phyloP scores from a whole-genome alignment of 2,888 invertebrate species.

The Drosophila testacea region DNA sequence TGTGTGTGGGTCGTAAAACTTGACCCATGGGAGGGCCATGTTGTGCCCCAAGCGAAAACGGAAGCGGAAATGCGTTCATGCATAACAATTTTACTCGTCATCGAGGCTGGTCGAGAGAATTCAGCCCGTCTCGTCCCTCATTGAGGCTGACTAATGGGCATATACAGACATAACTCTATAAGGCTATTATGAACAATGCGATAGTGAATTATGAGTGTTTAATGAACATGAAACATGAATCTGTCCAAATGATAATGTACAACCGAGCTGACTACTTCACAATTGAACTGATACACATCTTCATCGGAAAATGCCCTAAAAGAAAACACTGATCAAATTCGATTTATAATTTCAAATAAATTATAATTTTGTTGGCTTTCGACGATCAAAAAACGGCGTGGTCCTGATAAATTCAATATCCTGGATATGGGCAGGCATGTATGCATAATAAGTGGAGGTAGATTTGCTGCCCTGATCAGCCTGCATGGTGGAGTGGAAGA shows the following conservation, averaged over 20 bases:
- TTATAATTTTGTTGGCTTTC: background rate
- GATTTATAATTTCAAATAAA: background rate
- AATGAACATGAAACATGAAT: conserved; percentile 22
- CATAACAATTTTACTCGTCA: conserved; percentile 56
- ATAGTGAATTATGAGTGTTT: conserved; percentile 38
- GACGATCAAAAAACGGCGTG: background rate
- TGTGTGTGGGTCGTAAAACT: conserved; percentile 24
- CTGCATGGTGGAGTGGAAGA: conserved; percentile 75
- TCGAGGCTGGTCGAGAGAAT: conserved; percentile 26
- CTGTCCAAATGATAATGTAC: background rate
- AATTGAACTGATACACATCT: background rate
- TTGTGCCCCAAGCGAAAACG: conserved; percentile 38
- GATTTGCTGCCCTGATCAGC: conserved; percentile 49
- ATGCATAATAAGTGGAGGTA: conserved; percentile 76
- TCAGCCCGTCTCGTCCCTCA: conserved; percentile 26
- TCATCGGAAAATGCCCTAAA: background rate
- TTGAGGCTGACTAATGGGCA: conserved; percentile 36
- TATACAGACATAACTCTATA: conserved; percentile 17
- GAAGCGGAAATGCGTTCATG: conserved; percentile 76
- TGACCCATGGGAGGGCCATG: conserved; percentile 32
- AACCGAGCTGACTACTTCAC: background rate
- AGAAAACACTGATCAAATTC: background rate
- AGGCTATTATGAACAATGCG: conserved; percentile 30
- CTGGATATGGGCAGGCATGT: conserved; percentile 72
- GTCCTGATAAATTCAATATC: conserved; percentile 21